Evolutionary conservation across 1,140 invertebrate genomes (phyloP).

Genomic region (Calephelis virginiensis): DNA sequence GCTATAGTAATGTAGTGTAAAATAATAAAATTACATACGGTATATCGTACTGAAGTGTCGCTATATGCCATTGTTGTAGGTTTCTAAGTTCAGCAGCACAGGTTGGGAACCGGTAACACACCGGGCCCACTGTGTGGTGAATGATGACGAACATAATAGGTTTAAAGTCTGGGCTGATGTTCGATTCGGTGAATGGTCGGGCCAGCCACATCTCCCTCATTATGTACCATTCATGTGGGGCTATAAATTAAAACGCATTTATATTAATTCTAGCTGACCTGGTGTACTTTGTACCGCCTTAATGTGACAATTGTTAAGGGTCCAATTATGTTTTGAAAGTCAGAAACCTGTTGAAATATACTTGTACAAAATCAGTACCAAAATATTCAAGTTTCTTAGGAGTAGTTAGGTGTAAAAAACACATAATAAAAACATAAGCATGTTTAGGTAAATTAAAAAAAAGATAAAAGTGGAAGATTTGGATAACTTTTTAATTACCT

Average conservation of each 20-base stretch:
- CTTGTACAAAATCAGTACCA: too few species aligned
- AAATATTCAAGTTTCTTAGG: too few species aligned
- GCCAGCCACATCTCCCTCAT: conserved; percentile 61
- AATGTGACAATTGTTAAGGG: too few species aligned
- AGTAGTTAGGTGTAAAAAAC: too few species aligned
- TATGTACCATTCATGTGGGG: conserved; percentile 60
- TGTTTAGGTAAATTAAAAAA: too few species aligned
- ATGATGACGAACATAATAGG: conserved; percentile 16
- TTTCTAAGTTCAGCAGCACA: conserved; percentile 9
- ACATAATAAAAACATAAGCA: too few species aligned
- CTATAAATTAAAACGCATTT: conserved; percentile 31
- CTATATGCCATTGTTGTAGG: background rate
- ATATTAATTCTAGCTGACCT: background rate
- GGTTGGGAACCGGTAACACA: background rate
- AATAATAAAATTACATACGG: conserved; percentile 9
- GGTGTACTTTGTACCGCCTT: too few species aligned
- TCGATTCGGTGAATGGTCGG: conserved; percentile 25
- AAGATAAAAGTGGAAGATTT: too few species aligned
- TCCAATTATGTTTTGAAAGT: too few species aligned
- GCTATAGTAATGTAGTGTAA: too few species aligned
- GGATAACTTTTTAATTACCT: too few species aligned
- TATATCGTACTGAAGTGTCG: background rate
- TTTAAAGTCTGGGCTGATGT: conserved; percentile 15
- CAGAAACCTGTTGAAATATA: too few species aligned
- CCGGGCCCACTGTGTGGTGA: conserved; percentile 13